These are phyloP conservation scores for Cyprinus carpio DNA, from an alignment of 2,113 vertebrate genomes.

Conservation along the genomic window DNA sequence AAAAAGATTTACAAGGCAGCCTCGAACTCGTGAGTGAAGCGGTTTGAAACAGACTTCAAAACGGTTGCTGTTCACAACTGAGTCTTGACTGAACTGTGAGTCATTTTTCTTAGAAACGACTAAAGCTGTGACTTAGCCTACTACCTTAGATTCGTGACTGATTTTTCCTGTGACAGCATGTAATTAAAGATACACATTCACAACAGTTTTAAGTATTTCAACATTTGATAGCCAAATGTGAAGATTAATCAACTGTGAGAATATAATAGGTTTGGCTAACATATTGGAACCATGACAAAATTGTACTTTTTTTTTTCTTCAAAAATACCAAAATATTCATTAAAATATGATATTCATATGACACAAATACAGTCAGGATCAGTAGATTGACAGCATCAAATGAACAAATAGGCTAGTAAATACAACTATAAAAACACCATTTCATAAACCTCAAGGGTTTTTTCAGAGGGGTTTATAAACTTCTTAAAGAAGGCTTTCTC, in stretches of 20 bases:
- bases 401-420: background rate
- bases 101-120: background rate
- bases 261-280: background rate
- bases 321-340: background rate
- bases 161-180: background rate
- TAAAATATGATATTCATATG: background rate
- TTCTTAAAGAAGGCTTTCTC: constrained; percentile 58
- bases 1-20: background rate
- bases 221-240: background rate
- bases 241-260: background rate
- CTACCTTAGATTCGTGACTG: too few relatives aligned
- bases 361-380: too few relatives aligned
- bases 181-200: background rate
- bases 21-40: background rate
- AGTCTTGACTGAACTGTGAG: background rate
- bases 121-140: background rate
- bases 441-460: constrained; percentile 18
- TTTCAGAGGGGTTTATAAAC: constrained; percentile 55
- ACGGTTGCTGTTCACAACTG: background rate
- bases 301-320: background rate
- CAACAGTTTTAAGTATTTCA: background rate
- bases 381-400: background rate
- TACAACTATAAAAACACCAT: background rate
- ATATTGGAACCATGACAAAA: background rate
- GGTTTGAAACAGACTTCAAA: background rate